Conservation (phyloP, 2,113 vertebrate genomes). For the Dasypus novemcinctus region DNA sequence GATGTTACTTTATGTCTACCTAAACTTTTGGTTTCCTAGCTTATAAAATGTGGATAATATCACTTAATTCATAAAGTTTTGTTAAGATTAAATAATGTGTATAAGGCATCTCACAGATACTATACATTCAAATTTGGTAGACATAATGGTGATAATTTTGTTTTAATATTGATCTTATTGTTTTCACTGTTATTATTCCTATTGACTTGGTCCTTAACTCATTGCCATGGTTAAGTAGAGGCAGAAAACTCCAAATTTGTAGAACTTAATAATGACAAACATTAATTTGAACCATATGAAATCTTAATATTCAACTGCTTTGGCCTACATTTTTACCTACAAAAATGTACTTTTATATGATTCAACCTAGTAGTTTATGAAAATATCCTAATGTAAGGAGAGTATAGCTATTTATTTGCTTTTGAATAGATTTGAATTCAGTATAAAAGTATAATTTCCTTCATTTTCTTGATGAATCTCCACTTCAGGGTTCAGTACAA, state of each 20-base stretch:
- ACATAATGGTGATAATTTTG: not conserved
- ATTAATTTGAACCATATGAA: not conserved
- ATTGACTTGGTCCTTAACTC: not conserved
- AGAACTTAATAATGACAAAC: not conserved
- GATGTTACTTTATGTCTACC: not conserved
- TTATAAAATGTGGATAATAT: not conserved
- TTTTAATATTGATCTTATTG: not conserved
- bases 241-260: not conserved
- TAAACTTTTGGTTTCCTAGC: not conserved
- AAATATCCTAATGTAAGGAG: not conserved
- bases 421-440: not conserved
- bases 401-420: not conserved
- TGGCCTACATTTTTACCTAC: not conserved
- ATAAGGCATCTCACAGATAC: not conserved
- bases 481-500: not conserved
- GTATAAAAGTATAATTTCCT: not conserved
- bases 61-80: conserved; percentile 4
- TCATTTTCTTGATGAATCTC: not conserved
- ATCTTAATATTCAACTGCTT: not conserved
- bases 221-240: not conserved
- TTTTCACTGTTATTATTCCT: not conserved
- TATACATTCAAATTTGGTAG: not conserved
- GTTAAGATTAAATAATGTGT: not conserved
- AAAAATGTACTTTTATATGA: not conserved
- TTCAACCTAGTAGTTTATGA: not conserved